Evolutionary conservation across 2,888 invertebrate genomes (phyloP).

Genomic region (Alitta virens): DNA sequence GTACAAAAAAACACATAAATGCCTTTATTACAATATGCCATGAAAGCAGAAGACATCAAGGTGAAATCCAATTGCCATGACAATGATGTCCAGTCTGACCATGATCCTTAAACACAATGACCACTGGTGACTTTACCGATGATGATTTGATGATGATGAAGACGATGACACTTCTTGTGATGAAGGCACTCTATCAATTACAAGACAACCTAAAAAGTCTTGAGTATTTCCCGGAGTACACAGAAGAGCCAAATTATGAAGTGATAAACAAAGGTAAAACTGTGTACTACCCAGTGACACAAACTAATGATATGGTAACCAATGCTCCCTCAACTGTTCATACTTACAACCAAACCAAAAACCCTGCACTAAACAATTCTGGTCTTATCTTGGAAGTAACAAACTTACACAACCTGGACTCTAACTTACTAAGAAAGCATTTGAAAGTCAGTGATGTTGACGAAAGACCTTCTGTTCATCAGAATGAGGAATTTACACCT

Average conservation of each 20-base stretch:
- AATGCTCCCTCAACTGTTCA: background rate
- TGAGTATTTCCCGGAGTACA: too few relatives aligned
- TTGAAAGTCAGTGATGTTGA: too few relatives aligned
- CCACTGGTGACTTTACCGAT: slow-evolving; percentile 14
- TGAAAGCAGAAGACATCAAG: background rate
- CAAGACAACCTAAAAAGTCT: too few relatives aligned
- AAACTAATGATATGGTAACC: background rate
- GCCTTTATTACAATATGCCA: too few relatives aligned
- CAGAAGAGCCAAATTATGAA: slow-evolving; percentile 9
- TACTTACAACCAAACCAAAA: background rate
- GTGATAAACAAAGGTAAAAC: background rate
- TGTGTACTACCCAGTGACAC: background rate
- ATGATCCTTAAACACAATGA: slow-evolving; percentile 7
- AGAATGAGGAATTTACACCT: too few relatives aligned
- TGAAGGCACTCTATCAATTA: background rate
- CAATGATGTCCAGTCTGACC: too few relatives aligned
- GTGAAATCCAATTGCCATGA: background rate
- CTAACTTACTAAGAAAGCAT: too few relatives aligned
- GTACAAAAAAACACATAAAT: too few relatives aligned
- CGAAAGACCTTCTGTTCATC: too few relatives aligned
- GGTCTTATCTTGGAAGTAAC: background rate
- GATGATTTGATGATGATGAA: slow-evolving; percentile 6
- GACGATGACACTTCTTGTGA: background rate
- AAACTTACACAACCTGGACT: too few relatives aligned
- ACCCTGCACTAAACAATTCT: background rate